phyloP scores from a whole-genome alignment of 2,888 invertebrate species.

The Harpalus rufipes region DNA sequence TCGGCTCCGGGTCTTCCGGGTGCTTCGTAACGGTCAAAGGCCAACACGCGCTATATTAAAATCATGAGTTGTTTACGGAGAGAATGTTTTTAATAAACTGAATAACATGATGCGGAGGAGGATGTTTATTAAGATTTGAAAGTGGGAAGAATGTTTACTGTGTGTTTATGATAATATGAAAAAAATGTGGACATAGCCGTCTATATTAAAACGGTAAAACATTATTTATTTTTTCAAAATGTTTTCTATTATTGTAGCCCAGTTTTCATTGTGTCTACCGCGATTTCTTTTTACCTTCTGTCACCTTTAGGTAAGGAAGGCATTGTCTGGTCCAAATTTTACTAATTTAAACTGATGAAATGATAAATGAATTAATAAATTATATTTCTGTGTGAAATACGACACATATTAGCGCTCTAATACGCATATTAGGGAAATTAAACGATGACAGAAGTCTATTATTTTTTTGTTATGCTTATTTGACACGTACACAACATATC shows the following conservation, averaged over 20 bases:
- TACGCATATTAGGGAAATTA: constrained; percentile 24
- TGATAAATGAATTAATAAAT: not conserved
- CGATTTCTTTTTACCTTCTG: no score
- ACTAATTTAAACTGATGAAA: not conserved
- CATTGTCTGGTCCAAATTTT: no score
- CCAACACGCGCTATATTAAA: not conserved
- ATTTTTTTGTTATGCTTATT: constrained; percentile 28
- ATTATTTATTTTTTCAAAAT: no score
- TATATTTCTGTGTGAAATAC: constrained; percentile 2
- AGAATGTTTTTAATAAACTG: not conserved
- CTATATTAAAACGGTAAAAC: no score
- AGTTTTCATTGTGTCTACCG: no score
- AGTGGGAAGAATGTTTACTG: not conserved
- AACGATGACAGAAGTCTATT: constrained; percentile 16
- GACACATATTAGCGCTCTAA: constrained; percentile 17
- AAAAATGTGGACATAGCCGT: no score
- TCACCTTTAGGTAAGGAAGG: no score
- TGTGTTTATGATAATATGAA: no score
- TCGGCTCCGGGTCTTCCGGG: constrained; percentile 37
- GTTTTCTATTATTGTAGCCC: no score
- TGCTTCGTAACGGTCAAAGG: not conserved
- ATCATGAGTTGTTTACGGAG: not conserved
- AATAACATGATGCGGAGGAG: not conserved
- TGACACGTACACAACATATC: constrained; percentile 1
- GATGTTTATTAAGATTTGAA: not conserved